Base-by-base conservation (phyloP, 2,797 vertebrate species). In the Mus spretus region DNA sequence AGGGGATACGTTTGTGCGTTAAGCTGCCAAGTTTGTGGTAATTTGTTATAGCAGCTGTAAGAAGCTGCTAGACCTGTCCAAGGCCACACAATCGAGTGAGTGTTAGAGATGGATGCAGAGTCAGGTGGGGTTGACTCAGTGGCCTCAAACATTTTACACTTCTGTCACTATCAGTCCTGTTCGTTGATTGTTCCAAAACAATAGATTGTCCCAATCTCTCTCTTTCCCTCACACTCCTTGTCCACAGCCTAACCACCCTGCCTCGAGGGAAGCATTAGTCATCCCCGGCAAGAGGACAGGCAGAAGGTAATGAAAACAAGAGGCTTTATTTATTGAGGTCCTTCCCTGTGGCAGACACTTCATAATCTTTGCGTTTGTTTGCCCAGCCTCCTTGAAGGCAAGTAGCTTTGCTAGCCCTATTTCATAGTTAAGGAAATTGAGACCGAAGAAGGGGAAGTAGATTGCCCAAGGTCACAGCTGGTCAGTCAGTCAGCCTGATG, bases 401-500 rank as follows among this genome's bases (percentile, higher is more conserved):
- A 74, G 31, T 37, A n/a, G 20, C 74, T 10, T 37, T n/a, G 17
- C 50, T 67, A 26, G 80, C 61, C 31, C 5, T 84, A 12, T 61
- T 79, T 94, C 61, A 53, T 44, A 59, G 28, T 65, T 55, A 37
- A 74, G 67, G 78, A 90, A 92, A 93, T 5, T 10, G 75, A 96
- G 88, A 67, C 9, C 20, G 57, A 79, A 86, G 90, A 28, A 85
- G 40, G 78, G 89, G 86, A 28, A 75, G 2, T 50, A 19, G 77
- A n/a, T 34, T 74, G 55, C n/a, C 47, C 78, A 44, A 47, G 37
- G 17, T 72, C 86, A 87, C 31, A 95, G 61, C 90, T 31, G 22
- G 31, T 13, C 26, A 61, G 74, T 13, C 26, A 61, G 74, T 63
- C 24, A 63, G 22, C 34, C 22, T 34, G 40, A 67, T 74, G 61